Evolutionary conservation across 2,888 invertebrate species (phyloP).

Genomic region (Sinhomidia bicolor): DNA sequence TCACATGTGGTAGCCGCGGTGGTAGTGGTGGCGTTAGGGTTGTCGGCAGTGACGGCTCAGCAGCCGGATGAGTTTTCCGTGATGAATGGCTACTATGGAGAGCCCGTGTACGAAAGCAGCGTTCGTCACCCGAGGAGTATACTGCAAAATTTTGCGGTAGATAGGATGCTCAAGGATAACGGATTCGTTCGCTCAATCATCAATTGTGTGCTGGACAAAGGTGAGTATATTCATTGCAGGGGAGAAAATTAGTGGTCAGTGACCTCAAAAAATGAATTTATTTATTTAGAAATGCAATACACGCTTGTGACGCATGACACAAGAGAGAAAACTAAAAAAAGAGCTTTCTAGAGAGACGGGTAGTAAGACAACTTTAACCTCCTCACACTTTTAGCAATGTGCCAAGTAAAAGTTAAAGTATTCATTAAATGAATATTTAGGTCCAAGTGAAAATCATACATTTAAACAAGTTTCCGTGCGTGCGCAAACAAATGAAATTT

Average conservation of each 20-base stretch:
- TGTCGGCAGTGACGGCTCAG: constrained; percentile 29
- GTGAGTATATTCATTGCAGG: constrained; percentile 37
- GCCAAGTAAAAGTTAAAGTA: too few relatives aligned
- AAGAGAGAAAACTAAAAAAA: too few relatives aligned
- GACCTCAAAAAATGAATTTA: neutral
- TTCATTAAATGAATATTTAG: too few relatives aligned
- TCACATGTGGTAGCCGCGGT: constrained; percentile 19
- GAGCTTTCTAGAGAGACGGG: neutral
- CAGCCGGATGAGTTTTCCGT: neutral
- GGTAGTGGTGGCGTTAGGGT: constrained; percentile 3
- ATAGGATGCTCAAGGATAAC: constrained; percentile 79
- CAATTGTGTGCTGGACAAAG: constrained; percentile 80
- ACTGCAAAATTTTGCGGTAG: constrained; percentile 78
- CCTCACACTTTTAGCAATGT: too few relatives aligned
- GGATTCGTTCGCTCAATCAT: constrained; percentile 79
- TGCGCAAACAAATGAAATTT: too few relatives aligned
- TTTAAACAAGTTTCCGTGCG: too few relatives aligned
- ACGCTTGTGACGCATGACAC: too few relatives aligned
- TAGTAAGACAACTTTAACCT: too few relatives aligned
- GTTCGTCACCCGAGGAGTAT: constrained; percentile 72
- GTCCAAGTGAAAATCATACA: too few relatives aligned
- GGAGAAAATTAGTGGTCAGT: neutral
- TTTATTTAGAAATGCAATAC: neutral
- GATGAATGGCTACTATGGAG: constrained; percentile 10
- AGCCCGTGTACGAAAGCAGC: constrained; percentile 38